These are phyloP conservation scores for Drosophila emarginata DNA, from an alignment of 2,888 invertebrate species.

Conservation along the genomic window DNA sequence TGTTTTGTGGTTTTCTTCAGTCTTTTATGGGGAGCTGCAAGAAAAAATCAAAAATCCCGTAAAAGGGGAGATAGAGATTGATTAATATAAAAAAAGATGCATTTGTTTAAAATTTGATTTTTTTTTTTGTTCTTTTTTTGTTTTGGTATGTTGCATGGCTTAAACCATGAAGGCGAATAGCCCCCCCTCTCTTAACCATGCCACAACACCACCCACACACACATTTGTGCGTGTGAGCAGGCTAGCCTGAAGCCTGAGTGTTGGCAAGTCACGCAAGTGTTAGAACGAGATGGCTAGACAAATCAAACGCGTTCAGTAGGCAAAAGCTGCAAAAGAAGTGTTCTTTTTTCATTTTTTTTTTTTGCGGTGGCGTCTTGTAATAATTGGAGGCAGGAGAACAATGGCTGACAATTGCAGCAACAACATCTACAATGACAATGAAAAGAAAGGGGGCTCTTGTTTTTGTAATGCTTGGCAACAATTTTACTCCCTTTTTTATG, in stretches of 20 bases:
- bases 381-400: conserved; percentile 59
- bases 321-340: conserved; percentile 32
- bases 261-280: neutral
- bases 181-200: neutral
- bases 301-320: conserved; percentile 10
- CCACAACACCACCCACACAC: conserved; percentile 3
- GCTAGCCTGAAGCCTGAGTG: conserved; percentile 21
- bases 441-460: conserved; percentile 34
- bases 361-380: conserved; percentile 75
- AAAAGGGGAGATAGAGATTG: neutral
- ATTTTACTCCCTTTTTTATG: conserved; percentile 24
- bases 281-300: conserved; percentile 28
- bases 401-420: conserved; percentile 59
- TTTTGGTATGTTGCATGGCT: conserved; percentile 47
- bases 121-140: conserved; percentile 47
- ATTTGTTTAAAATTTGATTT: conserved; percentile 46
- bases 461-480: conserved; percentile 40
- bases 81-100: conserved; percentile 21
- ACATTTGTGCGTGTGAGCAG: conserved; percentile 37
- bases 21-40: conserved; percentile 29
- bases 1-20: conserved; percentile 27
- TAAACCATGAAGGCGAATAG: conserved; percentile 1
- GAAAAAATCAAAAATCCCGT: neutral
- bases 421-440: conserved; percentile 24
- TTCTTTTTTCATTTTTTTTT: conserved; percentile 8